A percentile compares a stretch with the other conserved stretches of the same genome.
phyloP scores from a whole-genome alignment of 2,113 vertebrate species.

The Chunga burmeisteri region DNA sequence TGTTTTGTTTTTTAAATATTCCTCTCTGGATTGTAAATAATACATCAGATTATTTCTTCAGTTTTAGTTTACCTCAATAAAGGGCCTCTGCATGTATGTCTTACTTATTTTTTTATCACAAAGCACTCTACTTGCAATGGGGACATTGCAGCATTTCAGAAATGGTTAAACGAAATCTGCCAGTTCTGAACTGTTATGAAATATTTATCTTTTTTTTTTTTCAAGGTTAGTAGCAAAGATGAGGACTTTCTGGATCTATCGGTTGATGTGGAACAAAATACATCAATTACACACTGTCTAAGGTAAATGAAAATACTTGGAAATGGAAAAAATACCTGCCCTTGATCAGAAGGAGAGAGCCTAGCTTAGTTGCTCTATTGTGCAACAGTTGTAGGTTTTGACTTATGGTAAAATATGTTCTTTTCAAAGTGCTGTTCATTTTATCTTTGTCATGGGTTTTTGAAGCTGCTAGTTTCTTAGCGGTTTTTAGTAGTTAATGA shows the following conservation, averaged over 20 bases:
- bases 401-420: neutral
- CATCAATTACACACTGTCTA: constrained; percentile 92
- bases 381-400: neutral
- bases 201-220: neutral
- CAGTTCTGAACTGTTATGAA: neutral
- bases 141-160: neutral
- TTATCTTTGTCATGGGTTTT: neutral
- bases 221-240: constrained; percentile 93
- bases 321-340: neutral
- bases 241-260: constrained; percentile 93
- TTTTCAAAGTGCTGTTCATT: neutral
- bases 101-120: neutral
- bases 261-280: constrained; percentile 94
- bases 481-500: neutral
- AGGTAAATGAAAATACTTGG: constrained; percentile 72
- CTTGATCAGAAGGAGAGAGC: neutral
- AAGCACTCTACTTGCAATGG: neutral
- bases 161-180: neutral
- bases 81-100: neutral
- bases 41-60: neutral
- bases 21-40: neutral
- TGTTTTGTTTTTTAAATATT: neutral
- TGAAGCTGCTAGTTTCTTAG: neutral
- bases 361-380: neutral
- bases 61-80: neutral